Evolutionary conservation across 1,140 invertebrate species (phyloP).

Genomic region (Lepidurus apus): DNA sequence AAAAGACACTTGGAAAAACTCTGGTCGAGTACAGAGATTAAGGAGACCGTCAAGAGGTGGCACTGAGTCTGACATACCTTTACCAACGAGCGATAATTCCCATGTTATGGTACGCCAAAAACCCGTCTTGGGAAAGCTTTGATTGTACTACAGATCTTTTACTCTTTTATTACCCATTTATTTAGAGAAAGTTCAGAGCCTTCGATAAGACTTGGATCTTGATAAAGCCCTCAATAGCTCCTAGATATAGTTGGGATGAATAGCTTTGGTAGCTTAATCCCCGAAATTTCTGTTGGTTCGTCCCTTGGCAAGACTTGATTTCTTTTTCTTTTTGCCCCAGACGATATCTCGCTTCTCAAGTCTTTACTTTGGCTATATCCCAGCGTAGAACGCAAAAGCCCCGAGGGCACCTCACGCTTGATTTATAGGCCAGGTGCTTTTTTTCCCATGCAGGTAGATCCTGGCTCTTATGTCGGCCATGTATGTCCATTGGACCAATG

Average conservation of each 20-base stretch:
- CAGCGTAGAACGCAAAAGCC: conserved; percentile 3
- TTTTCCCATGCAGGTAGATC: conserved; percentile 32
- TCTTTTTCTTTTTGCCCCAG: neutral
- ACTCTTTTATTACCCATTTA: neutral
- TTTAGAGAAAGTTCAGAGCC: too few relatives aligned
- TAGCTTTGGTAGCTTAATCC: neutral
- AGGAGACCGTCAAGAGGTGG: neutral
- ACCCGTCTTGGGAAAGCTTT: neutral
- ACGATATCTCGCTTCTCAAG: neutral
- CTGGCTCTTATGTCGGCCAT: conserved; percentile 29
- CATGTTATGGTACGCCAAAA: too few relatives aligned
- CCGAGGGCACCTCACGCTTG: conserved; percentile 25
- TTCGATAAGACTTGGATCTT: too few relatives aligned
- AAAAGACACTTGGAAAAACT: neutral
- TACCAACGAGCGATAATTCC: too few relatives aligned
- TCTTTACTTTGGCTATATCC: neutral
- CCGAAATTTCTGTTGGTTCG: neutral
- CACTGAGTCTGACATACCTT: neutral
- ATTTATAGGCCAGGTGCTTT: conserved; percentile 35
- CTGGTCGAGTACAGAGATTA: neutral
- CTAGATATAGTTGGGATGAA: neutral
- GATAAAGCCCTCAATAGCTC: too few relatives aligned
- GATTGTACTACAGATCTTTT: neutral
- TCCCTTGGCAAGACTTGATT: neutral
- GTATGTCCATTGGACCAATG: conserved; percentile 23